These are phyloP conservation scores for Temnopleurus reevesii DNA, from an alignment of 53 echinoderm and acorn worm genomes.

Conservation along the genomic window DNA sequence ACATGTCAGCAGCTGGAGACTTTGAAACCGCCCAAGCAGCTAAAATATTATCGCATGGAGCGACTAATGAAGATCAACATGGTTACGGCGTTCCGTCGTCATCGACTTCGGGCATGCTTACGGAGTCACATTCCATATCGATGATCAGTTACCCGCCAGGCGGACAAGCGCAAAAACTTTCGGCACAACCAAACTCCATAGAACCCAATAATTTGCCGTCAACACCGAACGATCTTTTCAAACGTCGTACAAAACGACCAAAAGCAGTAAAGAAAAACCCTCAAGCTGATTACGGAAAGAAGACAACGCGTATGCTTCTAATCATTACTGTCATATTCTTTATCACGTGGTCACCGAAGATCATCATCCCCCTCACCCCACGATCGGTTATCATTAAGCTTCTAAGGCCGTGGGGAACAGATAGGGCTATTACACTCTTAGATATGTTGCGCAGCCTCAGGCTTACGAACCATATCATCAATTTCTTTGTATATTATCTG, in stretches of 20 bases:
- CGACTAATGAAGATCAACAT: neutral
- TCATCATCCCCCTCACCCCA: neutral
- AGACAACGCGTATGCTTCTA: constrained; percentile 15
- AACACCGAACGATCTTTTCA: neutral
- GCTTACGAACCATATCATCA: neutral
- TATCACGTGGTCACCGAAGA: neutral
- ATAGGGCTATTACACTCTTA: neutral
- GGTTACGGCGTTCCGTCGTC: neutral
- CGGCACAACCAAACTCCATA: neutral
- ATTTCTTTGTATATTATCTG: neutral
- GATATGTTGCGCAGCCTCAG: neutral
- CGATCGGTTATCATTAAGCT: neutral
- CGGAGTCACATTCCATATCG: neutral
- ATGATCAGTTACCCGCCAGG: neutral
- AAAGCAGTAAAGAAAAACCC: neutral
- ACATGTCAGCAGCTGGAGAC: too few species aligned
- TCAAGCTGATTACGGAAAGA: neutral
- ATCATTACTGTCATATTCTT: constrained; percentile 3
- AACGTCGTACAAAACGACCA: neutral
- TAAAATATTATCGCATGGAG: neutral
- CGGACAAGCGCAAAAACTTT: too few species aligned
- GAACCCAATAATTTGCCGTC: neutral
- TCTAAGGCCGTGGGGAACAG: too few species aligned
- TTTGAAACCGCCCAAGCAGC: too few species aligned
- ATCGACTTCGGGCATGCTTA: neutral